These are phyloP conservation scores for Misgurnus anguillicaudatus DNA, from an alignment of 2,113 vertebrate genomes.

Conservation along the genomic window DNA sequence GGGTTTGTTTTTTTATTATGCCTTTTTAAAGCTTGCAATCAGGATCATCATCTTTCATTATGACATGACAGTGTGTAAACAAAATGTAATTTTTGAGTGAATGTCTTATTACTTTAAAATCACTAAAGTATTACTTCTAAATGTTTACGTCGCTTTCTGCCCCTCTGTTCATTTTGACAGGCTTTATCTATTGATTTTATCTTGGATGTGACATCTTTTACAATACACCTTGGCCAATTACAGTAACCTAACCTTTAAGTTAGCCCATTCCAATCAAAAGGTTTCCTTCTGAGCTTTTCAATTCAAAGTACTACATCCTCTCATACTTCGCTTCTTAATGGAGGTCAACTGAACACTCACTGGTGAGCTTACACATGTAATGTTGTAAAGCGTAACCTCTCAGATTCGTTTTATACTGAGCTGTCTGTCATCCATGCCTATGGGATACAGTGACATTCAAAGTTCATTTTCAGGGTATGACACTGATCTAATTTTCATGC, in stretches of 20 bases:
- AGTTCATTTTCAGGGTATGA: not conserved
- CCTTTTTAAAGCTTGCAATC: too few species aligned
- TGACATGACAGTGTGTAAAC: too few species aligned
- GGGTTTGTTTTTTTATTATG: too few species aligned
- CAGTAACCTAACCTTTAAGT: not conserved
- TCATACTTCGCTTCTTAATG: too few species aligned
- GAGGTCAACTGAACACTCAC: too few species aligned
- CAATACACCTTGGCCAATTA: not conserved
- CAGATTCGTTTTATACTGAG: not conserved
- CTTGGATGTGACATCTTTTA: not conserved
- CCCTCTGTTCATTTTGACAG: not conserved
- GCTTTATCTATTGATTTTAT: not conserved
- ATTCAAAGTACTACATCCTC: too few species aligned
- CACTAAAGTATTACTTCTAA: too few species aligned
- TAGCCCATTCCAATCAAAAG: not conserved
- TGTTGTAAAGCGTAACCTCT: not conserved
- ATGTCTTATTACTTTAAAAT: not conserved
- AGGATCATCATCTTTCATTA: too few species aligned
- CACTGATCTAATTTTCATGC: slow-evolving; percentile 17
- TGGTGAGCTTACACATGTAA: too few species aligned
- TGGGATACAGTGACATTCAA: not conserved
- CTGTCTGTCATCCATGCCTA: not conserved
- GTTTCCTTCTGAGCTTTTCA: not conserved
- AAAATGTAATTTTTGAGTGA: not conserved
- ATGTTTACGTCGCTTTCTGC: not conserved